phyloP scores from a whole-genome alignment of 2,113 vertebrate genomes.

The Morphnarchus princeps region DNA sequence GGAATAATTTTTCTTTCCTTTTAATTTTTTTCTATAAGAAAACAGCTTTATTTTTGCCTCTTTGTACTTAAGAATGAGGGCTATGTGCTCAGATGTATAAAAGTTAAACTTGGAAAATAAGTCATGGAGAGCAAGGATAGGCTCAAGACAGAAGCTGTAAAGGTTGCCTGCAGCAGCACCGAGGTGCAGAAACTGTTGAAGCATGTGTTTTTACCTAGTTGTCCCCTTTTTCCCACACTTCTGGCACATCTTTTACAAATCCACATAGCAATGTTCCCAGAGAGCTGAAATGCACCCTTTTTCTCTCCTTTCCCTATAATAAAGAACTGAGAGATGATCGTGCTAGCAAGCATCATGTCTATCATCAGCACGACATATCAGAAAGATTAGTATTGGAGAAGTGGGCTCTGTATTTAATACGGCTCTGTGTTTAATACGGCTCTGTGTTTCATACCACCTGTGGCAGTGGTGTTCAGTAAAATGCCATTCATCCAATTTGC shows the following conservation, averaged over 20 bases:
- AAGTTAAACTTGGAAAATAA: not conserved
- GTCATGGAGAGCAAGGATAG: not conserved
- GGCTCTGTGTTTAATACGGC: too few species aligned
- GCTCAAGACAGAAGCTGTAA: not conserved
- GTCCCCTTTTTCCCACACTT: not conserved
- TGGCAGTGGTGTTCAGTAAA: not conserved
- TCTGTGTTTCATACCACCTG: too few species aligned
- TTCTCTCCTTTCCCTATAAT: not conserved
- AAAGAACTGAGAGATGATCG: not conserved
- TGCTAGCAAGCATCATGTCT: fast-evolving
- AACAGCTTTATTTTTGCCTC: not conserved
- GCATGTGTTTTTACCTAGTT: not conserved
- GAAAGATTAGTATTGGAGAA: not conserved
- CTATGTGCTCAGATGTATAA: not conserved
- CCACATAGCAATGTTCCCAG: not conserved
- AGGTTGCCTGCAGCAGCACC: not conserved
- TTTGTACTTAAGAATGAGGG: not conserved
- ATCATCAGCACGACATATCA: not conserved
- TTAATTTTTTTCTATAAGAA: not conserved
- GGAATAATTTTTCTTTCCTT: not conserved
- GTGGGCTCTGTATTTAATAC: not conserved
- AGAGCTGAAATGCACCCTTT: not conserved
- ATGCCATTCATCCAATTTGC: not conserved
- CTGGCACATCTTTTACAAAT: not conserved
- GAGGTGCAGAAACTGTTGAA: not conserved